These are phyloP conservation scores for Sphenodon punctatus DNA, from an alignment of 2,797 vertebrate species.

Conservation along the genomic window DNA sequence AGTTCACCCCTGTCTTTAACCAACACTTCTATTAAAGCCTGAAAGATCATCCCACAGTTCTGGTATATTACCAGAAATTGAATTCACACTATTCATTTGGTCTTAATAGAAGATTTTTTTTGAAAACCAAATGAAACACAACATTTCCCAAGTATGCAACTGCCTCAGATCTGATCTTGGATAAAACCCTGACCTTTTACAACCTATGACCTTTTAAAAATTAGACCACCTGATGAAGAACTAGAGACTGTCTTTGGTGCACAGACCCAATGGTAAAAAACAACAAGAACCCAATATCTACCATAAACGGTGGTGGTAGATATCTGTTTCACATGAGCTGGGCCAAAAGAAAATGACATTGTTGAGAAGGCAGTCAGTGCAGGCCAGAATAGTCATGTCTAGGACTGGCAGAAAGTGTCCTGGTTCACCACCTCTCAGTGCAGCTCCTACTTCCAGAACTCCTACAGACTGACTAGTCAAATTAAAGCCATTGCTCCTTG, in stretches of 20 bases:
- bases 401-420: background rate
- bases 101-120: too few species aligned
- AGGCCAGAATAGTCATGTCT: background rate
- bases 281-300: background rate
- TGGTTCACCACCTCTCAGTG: background rate
- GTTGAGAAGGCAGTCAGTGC: accelerated
- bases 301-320: background rate
- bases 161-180: background rate
- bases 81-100: background rate
- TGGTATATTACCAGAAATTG: background rate
- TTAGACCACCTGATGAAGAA: too few species aligned
- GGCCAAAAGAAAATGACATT: too few species aligned
- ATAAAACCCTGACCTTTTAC: too few species aligned
- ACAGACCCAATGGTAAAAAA: background rate
- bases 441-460: accelerated
- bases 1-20: background rate
- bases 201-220: background rate
- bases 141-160: background rate
- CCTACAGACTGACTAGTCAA: background rate
- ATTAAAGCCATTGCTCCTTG: too few species aligned
- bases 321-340: too few species aligned
- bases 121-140: too few species aligned
- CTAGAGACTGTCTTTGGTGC: accelerated
- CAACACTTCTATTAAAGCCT: background rate
- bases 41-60: background rate